Percentiles rank a stretch among this genome's conserved stretches.
These are phyloP conservation scores for Lepidochitona cinerea DNA, from an alignment of 2,888 invertebrate genomes.

Conservation along the genomic window DNA sequence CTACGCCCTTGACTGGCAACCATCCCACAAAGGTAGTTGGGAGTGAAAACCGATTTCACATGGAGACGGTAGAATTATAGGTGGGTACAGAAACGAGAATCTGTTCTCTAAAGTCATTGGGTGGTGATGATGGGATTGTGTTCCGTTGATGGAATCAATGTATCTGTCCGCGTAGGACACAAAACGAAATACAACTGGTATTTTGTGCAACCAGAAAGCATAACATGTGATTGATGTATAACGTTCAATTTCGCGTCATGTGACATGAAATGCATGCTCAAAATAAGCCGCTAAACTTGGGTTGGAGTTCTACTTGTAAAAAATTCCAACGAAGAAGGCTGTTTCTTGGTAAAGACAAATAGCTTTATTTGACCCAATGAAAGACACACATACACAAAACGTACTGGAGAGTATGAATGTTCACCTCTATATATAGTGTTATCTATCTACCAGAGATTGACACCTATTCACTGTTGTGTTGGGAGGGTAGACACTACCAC, in stretches of 20 bases:
- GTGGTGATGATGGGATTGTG: no score
- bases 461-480: neutral
- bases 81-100: no score
- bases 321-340: neutral
- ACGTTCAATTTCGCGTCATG: neutral
- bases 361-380: slow-evolving; percentile 9
- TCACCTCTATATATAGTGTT: neutral
- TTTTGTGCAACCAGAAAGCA: neutral
- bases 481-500: neutral
- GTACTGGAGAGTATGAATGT: neutral
- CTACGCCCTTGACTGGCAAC: no score
- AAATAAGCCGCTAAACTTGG: neutral
- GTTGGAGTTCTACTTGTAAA: neutral
- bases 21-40: no score
- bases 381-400: slow-evolving; percentile 3
- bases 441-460: neutral
- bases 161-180: no score
- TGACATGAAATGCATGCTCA: no score
- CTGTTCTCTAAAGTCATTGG: no score
- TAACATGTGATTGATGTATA: neutral
- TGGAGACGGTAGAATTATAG: no score
- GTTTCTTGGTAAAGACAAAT: slow-evolving; percentile 5
- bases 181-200: no score
- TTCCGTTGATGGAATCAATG: no score
- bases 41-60: no score